Evolutionary conservation across 2,888 invertebrate species (phyloP).

Genomic region (Diploptera punctata): DNA sequence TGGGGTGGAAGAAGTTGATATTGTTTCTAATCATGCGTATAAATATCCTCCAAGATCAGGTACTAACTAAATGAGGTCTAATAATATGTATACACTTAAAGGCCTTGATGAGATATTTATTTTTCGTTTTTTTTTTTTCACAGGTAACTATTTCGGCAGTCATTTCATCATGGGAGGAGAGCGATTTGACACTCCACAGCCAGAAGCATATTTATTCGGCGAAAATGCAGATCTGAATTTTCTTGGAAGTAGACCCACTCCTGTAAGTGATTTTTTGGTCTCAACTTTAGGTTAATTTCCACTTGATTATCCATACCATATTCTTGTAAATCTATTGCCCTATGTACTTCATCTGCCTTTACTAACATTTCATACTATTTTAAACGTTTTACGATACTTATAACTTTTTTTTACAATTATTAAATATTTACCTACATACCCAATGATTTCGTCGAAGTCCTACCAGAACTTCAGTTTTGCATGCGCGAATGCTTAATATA

Average conservation of each 20-base stretch:
- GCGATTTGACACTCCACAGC: slow-evolving; percentile 95
- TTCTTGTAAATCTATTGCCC: no score
- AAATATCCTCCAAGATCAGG: slow-evolving; percentile 96
- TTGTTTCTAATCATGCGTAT: slow-evolving; percentile 86
- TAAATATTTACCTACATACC: no score
- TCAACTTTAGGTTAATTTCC: no score
- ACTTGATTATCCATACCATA: no score
- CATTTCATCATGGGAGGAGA: slow-evolving; percentile 99
- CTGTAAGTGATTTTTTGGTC: no score
- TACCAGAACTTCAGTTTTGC: no score
- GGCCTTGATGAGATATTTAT: background rate
- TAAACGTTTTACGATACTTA: no score
- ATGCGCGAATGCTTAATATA: no score
- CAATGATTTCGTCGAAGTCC: no score
- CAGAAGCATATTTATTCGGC: slow-evolving; percentile 97
- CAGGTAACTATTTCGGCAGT: slow-evolving; percentile 94
- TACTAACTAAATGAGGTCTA: slow-evolving; percentile 50
- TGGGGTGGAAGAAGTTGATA: slow-evolving; percentile 88
- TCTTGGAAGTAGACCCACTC: slow-evolving; percentile 91
- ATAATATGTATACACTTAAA: background rate
- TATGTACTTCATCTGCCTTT: no score
- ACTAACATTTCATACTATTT: no score
- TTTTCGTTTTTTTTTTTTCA: slow-evolving; percentile 41
- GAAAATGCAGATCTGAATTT: slow-evolving; percentile 98
- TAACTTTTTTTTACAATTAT: no score